phyloP scores from a whole-genome alignment of 23 tunicate species.

The Pegea sp. region DNA sequence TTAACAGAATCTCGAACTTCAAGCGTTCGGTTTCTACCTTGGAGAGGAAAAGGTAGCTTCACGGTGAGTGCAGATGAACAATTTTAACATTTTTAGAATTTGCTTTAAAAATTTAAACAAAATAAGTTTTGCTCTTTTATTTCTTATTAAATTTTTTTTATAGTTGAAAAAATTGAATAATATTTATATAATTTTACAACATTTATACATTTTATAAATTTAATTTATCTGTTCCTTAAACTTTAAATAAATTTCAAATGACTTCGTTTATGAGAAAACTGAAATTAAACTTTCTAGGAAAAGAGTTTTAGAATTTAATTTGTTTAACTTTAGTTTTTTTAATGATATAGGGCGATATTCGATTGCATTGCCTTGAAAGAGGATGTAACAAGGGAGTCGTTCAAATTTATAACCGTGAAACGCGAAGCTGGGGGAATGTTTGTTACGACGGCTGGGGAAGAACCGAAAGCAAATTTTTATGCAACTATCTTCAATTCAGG shows the following conservation, averaged over 20 bases:
- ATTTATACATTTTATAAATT: too few relatives aligned
- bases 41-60: slow-evolving; percentile 81
- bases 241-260: too few relatives aligned
- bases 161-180: too few relatives aligned
- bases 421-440: slow-evolving; percentile 34
- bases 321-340: neutral
- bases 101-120: too few relatives aligned
- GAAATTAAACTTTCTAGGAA: neutral
- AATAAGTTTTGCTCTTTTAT: too few relatives aligned
- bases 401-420: slow-evolving; percentile 50
- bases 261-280: too few relatives aligned
- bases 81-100: too few relatives aligned
- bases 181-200: too few relatives aligned
- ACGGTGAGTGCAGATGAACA: slow-evolving; percentile 65
- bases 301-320: neutral
- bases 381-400: slow-evolving; percentile 36
- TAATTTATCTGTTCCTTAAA: too few relatives aligned
- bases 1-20: too few relatives aligned
- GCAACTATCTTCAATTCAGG: slow-evolving; percentile 50
- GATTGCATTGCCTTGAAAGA: slow-evolving; percentile 17
- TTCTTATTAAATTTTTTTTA: too few relatives aligned
- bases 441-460: slow-evolving; percentile 44
- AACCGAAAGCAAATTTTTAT: slow-evolving; percentile 32
- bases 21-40: too few relatives aligned
- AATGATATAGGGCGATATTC: slow-evolving; percentile 55